Evolutionary conservation across 2,113 vertebrate species (phyloP), one percentile per base, ranked within the genome.

Genomic region (Callaeas wilsoni): DNA sequence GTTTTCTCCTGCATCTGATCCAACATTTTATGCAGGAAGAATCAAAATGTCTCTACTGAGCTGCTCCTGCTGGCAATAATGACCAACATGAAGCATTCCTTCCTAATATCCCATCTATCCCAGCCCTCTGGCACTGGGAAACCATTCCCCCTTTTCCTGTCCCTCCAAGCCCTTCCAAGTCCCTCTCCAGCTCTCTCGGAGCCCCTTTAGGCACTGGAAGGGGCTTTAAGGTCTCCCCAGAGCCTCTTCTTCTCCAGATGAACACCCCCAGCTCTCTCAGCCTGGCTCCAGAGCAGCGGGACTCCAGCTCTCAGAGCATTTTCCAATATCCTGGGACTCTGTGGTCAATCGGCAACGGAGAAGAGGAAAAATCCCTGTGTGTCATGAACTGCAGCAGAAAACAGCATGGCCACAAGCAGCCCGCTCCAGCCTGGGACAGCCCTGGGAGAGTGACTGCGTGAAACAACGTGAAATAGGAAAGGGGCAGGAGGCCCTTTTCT

Each of bases 271-370:
- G 12, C 4, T 56, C 21, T 42, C 21, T 42, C 41, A 76, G 20
- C n/a, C 47, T 41, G 46, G 21, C 20, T 22, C 68, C 63, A 62
- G 17, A 49, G 70, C n/a, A 76, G 76, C 37, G 44, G 30, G 15
- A 6, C 37, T 59, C 22, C 60, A 52, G 23, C 11, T 9, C 29
- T 26, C 0, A 0, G 33, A 74, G 10, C 16, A 46, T 53, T 44
- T 82, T 67, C 39, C 53, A 23, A 4, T 21, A 30, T 2, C n/a
- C 44, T 67, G 18, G 7, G 46, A 50, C 6, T 5, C 32, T 8
- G 1, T 26, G 22, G 12, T 71, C n/a, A 52, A 20, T 17, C 53
- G 44, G 8, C 21, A 47, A 0, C 11, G 11, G 8, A 49, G 17
- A 77, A 44, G 14, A 47, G 4, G 37, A 86, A n/a, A 84, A 37